These are phyloP conservation scores for Pseudobourletiella spinata DNA, from an alignment of 1,140 invertebrate species.

Conservation along the genomic window DNA sequence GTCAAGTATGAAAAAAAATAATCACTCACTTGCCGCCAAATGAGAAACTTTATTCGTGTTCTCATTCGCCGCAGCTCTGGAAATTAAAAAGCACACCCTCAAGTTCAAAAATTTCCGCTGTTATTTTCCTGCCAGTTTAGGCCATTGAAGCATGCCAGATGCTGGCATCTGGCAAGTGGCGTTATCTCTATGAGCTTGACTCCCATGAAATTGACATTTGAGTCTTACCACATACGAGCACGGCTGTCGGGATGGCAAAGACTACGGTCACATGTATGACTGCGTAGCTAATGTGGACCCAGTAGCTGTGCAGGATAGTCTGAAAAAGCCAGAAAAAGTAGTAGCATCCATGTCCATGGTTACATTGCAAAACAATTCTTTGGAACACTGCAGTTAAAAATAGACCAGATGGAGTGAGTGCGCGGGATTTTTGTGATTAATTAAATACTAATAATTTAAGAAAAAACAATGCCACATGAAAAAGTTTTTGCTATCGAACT, in stretches of 20 bases:
- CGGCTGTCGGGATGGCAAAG: not conserved
- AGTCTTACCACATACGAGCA: not conserved
- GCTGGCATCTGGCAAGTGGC: not conserved
- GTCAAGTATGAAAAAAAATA: not conserved
- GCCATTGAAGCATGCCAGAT: not conserved
- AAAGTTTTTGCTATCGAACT: too few species aligned
- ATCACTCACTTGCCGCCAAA: not conserved
- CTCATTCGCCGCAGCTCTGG: not conserved
- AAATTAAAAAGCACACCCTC: not conserved
- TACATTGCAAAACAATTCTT: too few species aligned
- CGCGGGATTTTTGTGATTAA: not conserved
- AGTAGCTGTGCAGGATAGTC: not conserved
- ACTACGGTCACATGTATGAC: not conserved
- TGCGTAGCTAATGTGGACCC: not conserved
- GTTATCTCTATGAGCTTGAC: not conserved
- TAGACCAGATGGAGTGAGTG: not conserved
- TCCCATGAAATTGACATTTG: not conserved
- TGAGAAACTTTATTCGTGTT: not conserved
- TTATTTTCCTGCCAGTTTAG: not conserved
- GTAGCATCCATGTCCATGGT: not conserved
- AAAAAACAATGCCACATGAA: too few species aligned
- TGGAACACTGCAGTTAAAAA: not conserved
- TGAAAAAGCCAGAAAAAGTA: not conserved
- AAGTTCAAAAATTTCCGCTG: not conserved
- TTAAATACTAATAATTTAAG: not conserved